Evolutionary conservation across 2,113 vertebrate species (phyloP).

Genomic region (Neodontobutis hainanensis): DNA sequence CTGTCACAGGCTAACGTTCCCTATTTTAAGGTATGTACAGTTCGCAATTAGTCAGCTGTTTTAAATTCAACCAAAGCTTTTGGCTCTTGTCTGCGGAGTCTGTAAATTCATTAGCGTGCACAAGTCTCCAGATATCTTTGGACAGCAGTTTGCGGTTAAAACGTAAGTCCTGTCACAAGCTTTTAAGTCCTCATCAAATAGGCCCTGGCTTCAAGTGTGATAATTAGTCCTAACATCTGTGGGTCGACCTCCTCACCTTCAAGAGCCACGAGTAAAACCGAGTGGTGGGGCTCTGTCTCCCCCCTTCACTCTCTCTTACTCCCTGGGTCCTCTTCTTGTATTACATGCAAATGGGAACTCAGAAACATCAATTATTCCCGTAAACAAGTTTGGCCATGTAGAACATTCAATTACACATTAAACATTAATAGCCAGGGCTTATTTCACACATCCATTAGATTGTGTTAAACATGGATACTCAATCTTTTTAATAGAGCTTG

Average conservation of each 20-base stretch:
- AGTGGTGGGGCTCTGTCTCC: background rate
- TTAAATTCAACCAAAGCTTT: background rate
- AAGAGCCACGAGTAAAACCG: background rate
- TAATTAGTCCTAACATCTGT: conserved; percentile 36
- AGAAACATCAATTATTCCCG: conserved; percentile 69
- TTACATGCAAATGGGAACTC: conserved; percentile 55
- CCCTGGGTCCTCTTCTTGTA: conserved; percentile 13
- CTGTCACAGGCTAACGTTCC: no score
- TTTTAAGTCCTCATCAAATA: conserved; percentile 32
- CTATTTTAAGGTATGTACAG: background rate
- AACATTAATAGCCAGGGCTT: conserved; percentile 77
- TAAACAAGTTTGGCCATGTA: conserved; percentile 77
- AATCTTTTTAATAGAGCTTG: conserved; percentile 75
- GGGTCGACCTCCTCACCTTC: conserved; percentile 36
- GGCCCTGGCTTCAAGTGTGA: conserved; percentile 4
- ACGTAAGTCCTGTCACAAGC: conserved; percentile 1
- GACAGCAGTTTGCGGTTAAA: conserved; percentile 2
- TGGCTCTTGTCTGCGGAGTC: background rate
- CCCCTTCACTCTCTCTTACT: background rate
- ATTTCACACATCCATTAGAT: conserved; percentile 76
- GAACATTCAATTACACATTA: conserved; percentile 81
- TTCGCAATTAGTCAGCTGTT: background rate
- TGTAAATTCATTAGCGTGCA: background rate
- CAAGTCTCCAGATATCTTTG: background rate
- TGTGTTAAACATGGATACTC: conserved; percentile 67